Conservation (phyloP, 35 echinoderm and acorn worm genomes). For the Stichopus chloronotus region DNA sequence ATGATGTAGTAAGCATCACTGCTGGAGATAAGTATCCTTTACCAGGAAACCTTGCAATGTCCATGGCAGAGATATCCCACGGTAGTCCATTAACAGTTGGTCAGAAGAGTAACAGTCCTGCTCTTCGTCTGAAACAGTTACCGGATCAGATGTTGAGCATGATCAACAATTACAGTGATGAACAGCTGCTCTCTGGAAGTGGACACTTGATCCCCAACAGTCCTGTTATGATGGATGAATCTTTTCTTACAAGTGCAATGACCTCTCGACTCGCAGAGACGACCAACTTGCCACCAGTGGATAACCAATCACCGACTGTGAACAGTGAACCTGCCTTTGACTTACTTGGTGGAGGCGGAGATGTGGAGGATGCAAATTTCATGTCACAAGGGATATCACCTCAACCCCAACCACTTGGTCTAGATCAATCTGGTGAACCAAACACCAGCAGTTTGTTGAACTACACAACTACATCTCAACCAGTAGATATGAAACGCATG, state of each 20-base stretch:
- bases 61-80: constrained; percentile 73
- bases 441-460: constrained; percentile 32
- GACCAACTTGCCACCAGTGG: constrained; percentile 69
- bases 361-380: constrained; percentile 84
- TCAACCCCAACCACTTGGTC: constrained; percentile 49
- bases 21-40: constrained; percentile 75
- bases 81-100: constrained; percentile 71
- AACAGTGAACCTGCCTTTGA: constrained; percentile 88
- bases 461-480: constrained; percentile 38
- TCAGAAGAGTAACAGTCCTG: constrained; percentile 86
- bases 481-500: constrained; percentile 21
- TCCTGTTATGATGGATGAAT: constrained; percentile 77
- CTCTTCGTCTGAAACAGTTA: constrained; percentile 59
- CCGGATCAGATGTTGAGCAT: constrained; percentile 89
- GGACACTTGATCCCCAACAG: constrained; percentile 74
- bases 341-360: constrained; percentile 75
- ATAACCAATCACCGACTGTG: constrained; percentile 83
- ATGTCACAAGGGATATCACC: constrained; percentile 83
- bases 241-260: constrained; percentile 80
- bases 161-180: constrained; percentile 85
- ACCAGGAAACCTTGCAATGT: constrained; percentile 77
- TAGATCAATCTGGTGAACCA: constrained; percentile 12
- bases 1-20: constrained; percentile 39
- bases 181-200: constrained; percentile 77
- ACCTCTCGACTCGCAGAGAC: constrained; percentile 66